These are phyloP conservation scores for Anadara kagoshimensis DNA, from an alignment of 1,140 invertebrate genomes.

Conservation along the genomic window DNA sequence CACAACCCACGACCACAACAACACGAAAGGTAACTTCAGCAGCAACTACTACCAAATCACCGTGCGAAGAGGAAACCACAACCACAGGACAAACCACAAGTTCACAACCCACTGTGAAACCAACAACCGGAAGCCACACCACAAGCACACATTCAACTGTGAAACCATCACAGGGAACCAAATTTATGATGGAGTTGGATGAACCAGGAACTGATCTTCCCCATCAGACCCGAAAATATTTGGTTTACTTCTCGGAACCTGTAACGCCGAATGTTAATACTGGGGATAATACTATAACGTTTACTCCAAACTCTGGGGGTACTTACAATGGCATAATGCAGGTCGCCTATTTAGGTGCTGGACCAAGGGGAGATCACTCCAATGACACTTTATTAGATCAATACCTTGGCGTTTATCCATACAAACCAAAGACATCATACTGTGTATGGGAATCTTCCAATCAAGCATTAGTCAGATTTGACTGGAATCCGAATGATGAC, in stretches of 20 bases:
- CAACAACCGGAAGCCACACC: constrained; percentile 1
- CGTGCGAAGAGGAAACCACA: too few relatives aligned
- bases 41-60: background rate
- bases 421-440: constrained; percentile 53
- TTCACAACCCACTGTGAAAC: background rate
- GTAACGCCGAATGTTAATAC: constrained; percentile 44
- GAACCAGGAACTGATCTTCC: constrained; percentile 59
- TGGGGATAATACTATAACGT: constrained; percentile 33
- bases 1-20: too few relatives aligned
- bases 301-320: constrained; percentile 46
- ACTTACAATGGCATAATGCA: constrained; percentile 56
- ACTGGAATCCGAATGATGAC: constrained; percentile 55
- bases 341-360: constrained; percentile 58
- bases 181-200: constrained; percentile 62
- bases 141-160: background rate
- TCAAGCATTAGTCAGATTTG: constrained; percentile 50
- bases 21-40: background rate
- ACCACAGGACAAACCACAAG: background rate
- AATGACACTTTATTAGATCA: constrained; percentile 49
- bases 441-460: constrained; percentile 50
- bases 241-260: constrained; percentile 57
- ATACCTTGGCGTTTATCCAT: constrained; percentile 54
- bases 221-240: constrained; percentile 57
- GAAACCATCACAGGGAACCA: constrained; percentile 17
- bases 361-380: constrained; percentile 47